Conservation (phyloP, 2,888 invertebrate species). For the Druceiella hillmani region DNA sequence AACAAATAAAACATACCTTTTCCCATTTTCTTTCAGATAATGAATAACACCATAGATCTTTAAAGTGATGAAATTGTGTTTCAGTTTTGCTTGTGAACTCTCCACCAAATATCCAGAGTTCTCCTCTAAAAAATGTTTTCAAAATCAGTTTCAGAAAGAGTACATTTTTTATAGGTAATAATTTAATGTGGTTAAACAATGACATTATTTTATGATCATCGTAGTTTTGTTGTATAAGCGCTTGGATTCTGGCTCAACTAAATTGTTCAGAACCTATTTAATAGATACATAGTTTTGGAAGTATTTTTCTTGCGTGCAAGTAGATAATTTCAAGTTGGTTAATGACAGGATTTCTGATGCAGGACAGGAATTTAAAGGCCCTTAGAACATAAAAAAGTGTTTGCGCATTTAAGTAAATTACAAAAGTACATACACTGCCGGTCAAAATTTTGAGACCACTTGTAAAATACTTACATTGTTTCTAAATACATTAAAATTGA, state of each 20-base stretch:
- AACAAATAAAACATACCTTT: conserved; percentile 57
- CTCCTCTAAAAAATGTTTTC: conserved; percentile 33
- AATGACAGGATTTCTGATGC: too few relatives aligned
- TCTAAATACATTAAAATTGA: too few relatives aligned
- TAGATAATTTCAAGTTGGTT: too few relatives aligned
- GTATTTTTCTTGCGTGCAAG: not conserved
- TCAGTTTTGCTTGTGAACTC: conserved; percentile 89
- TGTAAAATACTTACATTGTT: too few relatives aligned
- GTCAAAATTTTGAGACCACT: too few relatives aligned
- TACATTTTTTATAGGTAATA: conserved; percentile 1
- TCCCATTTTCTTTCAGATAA: conserved; percentile 77
- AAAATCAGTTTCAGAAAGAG: not conserved
- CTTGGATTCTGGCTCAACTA: too few relatives aligned
- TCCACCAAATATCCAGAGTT: conserved; percentile 79
- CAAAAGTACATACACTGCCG: too few relatives aligned
- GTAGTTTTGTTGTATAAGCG: too few relatives aligned
- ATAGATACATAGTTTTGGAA: not conserved
- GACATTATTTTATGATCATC: too few relatives aligned
- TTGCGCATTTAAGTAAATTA: too few relatives aligned
- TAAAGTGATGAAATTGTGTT: conserved; percentile 89
- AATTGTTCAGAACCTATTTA: not conserved
- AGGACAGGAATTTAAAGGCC: too few relatives aligned
- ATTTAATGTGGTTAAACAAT: not conserved
- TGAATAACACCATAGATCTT: conserved; percentile 85
- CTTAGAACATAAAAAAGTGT: too few relatives aligned